These are phyloP conservation scores for Scopus umbretta DNA, from an alignment of 2,113 vertebrate genomes.

Conservation along the genomic window DNA sequence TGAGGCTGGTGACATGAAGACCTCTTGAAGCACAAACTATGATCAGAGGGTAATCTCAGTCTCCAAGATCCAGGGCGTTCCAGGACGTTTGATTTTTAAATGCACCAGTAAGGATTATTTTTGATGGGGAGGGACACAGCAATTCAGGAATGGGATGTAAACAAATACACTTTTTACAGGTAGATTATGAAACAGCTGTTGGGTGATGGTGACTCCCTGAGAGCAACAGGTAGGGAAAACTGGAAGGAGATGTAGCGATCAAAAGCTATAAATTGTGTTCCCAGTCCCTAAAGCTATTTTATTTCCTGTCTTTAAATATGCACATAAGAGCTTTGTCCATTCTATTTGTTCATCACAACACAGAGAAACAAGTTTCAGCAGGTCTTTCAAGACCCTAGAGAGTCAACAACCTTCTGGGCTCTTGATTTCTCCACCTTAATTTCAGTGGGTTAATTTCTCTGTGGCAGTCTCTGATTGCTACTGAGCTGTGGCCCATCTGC, in stretches of 20 bases:
- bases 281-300: background rate
- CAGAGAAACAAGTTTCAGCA: background rate
- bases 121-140: background rate
- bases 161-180: background rate
- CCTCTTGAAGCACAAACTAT: background rate
- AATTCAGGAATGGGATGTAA: background rate
- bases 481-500: background rate
- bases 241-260: background rate
- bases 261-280: background rate
- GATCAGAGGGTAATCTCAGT: background rate
- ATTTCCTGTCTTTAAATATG: background rate
- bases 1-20: background rate
- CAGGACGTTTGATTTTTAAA: background rate
- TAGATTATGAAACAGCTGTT: background rate
- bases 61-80: background rate
- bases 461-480: background rate
- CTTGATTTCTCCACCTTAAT: background rate
- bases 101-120: background rate
- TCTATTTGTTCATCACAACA: background rate
- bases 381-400: background rate
- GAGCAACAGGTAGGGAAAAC: background rate
- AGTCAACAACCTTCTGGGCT: background rate
- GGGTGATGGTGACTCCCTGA: background rate
- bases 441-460: background rate
- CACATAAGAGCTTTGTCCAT: background rate